phyloP scores from a whole-genome alignment of 2,113 vertebrate species.

The Sorex araneus region DNA sequence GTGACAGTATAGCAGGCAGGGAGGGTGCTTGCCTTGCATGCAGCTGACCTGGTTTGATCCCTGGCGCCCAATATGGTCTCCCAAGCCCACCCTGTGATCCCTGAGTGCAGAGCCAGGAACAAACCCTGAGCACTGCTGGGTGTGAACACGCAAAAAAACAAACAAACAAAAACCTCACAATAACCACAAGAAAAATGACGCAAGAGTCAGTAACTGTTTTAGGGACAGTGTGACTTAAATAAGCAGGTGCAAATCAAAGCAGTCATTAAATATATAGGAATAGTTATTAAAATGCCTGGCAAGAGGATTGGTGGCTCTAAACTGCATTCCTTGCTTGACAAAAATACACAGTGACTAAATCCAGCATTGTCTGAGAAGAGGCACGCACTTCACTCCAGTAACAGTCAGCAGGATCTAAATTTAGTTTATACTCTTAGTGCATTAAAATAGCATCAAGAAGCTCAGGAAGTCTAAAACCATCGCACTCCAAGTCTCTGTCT shows the following conservation, averaged over 20 bases:
- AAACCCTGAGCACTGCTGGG: no score
- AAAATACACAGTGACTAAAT: conserved; percentile 76
- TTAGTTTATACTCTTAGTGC: conserved; percentile 81
- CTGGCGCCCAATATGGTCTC: no score
- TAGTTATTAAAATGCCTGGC: conserved; percentile 60
- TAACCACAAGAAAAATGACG: conserved; percentile 8
- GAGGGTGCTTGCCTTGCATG: no score
- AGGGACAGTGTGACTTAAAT: conserved; percentile 47
- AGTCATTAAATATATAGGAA: conserved; percentile 37
- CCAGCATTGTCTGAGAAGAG: conserved; percentile 76
- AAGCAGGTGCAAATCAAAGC: conserved; percentile 64
- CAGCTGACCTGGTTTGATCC: no score
- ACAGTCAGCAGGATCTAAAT: conserved; percentile 83
- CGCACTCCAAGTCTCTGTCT: conserved; percentile 68
- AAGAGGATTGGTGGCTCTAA: conserved; percentile 58
- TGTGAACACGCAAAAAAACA: no score
- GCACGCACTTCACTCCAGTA: conserved; percentile 65
- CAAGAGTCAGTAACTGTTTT: conserved; percentile 44
- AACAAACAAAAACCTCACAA: no score
- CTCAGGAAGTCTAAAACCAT: conserved; percentile 76
- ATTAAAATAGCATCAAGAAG: conserved; percentile 84
- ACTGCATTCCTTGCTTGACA: conserved; percentile 64
- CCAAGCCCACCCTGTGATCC: no score
- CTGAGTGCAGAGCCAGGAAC: no score
- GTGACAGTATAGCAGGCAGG: no score